Evolutionary conservation across 2,113 vertebrate species (phyloP).

Genomic region (Lutjanus erythropterus): DNA sequence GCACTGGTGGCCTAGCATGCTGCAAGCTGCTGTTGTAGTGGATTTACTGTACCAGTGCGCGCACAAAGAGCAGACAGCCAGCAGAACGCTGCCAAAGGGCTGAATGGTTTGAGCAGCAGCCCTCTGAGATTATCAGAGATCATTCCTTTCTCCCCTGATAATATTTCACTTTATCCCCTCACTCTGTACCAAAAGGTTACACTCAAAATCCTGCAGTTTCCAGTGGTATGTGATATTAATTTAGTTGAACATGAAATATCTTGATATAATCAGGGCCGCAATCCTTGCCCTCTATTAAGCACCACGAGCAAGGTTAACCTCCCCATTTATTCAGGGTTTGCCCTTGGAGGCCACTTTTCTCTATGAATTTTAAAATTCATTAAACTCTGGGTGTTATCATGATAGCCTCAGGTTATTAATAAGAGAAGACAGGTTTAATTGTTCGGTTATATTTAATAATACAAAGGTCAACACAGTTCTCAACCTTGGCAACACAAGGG

Average conservation of each 20-base stretch:
- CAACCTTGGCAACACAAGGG: conserved; percentile 54
- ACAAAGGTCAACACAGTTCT: conserved; percentile 63
- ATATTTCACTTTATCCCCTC: conserved; percentile 34
- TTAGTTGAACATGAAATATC: conserved; percentile 29
- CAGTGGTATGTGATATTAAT: conserved; percentile 23
- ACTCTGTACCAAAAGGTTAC: conserved; percentile 24
- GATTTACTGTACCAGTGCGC: conserved; percentile 66
- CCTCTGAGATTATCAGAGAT: conserved; percentile 45
- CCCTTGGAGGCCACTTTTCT: conserved; percentile 45
- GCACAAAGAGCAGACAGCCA: conserved; percentile 53
- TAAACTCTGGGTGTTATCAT: conserved; percentile 36
- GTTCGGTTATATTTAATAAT: conserved; percentile 65
- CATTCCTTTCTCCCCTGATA: conserved; percentile 18
- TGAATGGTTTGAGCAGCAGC: conserved; percentile 41
- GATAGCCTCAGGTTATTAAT: conserved; percentile 59
- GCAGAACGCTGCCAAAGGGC: conserved; percentile 47
- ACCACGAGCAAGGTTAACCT: conserved; percentile 54
- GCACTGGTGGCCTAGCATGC: conserved; percentile 69
- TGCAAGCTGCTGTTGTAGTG: conserved; percentile 71
- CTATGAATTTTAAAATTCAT: conserved; percentile 52
- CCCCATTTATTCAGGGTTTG: conserved; percentile 44
- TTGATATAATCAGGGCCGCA: conserved; percentile 20
- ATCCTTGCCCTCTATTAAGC: conserved; percentile 49
- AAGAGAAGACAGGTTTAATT: conserved; percentile 48
- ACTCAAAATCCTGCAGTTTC: conserved; percentile 14